These are phyloP conservation scores for Rhinatrema bivittatum DNA, from an alignment of 2,797 vertebrate species.

Conservation along the genomic window DNA sequence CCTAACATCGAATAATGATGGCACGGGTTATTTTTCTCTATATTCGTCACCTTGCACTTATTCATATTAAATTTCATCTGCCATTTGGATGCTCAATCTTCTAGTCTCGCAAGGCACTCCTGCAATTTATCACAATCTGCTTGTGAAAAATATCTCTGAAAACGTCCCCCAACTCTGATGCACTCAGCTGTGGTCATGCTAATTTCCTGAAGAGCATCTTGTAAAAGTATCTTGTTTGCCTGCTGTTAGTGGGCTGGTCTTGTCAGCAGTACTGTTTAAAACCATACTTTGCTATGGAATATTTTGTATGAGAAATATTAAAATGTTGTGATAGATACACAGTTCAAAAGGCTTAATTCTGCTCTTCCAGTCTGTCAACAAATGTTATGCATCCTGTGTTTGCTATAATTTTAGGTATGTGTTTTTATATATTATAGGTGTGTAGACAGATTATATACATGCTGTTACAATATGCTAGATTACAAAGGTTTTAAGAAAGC, in stretches of 20 bases:
- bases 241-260: no score
- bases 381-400: no score
- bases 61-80: no score
- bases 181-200: conserved; percentile 2
- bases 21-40: no score
- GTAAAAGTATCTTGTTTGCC: conserved; percentile 7
- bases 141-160: background rate
- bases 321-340: background rate
- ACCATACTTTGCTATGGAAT: background rate
- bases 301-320: background rate
- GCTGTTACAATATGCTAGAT: background rate
- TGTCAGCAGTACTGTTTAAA: conserved; percentile 2
- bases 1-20: no score
- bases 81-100: no score
- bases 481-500: background rate
- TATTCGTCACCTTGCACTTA: no score
- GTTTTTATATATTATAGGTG: background rate
- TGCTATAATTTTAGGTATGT: no score
- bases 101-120: no score
- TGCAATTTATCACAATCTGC: no score
- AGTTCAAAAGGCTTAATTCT: background rate
- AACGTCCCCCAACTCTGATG: background rate
- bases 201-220: background rate
- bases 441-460: background rate
- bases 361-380: no score